A percentile compares a stretch with the other conserved stretches of the same genome.
phyloP scores from a whole-genome alignment of 2,888 invertebrate species.

The Nymphalis c-album region DNA sequence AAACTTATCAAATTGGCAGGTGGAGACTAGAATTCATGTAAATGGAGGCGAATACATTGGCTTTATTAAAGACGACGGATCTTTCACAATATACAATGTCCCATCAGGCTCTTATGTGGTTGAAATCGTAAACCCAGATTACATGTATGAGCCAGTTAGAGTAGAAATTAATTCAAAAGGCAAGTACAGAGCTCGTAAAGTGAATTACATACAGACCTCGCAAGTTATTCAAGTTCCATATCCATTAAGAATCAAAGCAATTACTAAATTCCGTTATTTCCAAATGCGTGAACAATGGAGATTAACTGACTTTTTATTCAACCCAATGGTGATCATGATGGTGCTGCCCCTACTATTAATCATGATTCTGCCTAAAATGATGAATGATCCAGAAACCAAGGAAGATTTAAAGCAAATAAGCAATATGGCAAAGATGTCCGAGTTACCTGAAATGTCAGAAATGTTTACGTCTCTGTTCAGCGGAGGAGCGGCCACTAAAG shows the following conservation, averaged over 20 bases:
- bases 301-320: conserved; percentile 96
- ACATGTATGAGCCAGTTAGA: conserved; percentile 94
- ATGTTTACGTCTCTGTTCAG: conserved; percentile 93
- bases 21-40: conserved; percentile 88
- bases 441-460: conserved; percentile 98
- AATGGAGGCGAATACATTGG: conserved; percentile 95
- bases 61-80: conserved; percentile 94
- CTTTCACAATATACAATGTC: conserved; percentile 92
- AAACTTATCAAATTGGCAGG: conserved; percentile 85
- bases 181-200: conserved; percentile 95
- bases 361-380: conserved; percentile 96
- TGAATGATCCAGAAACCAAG: conserved; percentile 98
- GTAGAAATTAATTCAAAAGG: conserved; percentile 99
- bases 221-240: conserved; percentile 95
- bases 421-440: conserved; percentile 89
- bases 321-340: conserved; percentile 99
- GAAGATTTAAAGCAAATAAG: conserved; percentile 96
- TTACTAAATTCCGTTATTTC: conserved; percentile 92
- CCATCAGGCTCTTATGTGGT: conserved; percentile 96
- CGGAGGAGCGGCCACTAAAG: conserved; percentile 83
- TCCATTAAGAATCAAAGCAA: conserved; percentile 93
- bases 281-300: conserved; percentile 98
- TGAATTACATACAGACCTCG: conserved; percentile 96
- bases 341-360: conserved; percentile 93
- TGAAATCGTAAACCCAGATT: conserved; percentile 95